Percentiles rank a stretch among this genome's conserved stretches.
Conservation (phyloP, 2,113 vertebrate species). For the Erpornis zantholeuca region DNA sequence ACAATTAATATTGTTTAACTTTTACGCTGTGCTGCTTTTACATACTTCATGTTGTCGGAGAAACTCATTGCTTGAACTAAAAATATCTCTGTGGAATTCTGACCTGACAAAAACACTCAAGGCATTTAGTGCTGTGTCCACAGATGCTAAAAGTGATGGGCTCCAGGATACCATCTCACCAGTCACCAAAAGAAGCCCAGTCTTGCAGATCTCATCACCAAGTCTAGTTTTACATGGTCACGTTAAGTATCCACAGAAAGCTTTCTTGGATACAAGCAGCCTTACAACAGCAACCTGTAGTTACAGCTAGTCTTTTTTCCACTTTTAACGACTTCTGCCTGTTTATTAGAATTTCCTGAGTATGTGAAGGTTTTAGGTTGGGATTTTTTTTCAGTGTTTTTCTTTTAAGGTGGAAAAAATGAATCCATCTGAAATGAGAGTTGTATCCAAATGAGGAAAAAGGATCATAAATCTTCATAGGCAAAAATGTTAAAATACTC, state of each 20-base stretch:
- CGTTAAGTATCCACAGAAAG: neutral
- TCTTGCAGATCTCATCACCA: fast-evolving
- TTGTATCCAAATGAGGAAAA: neutral
- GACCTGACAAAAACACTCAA: conserved; percentile 4
- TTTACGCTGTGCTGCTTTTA: neutral
- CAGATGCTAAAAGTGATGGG: neutral
- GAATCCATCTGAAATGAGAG: neutral
- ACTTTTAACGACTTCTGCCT: neutral
- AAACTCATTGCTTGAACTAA: neutral
- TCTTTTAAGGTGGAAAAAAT: neutral
- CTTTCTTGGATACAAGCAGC: neutral
- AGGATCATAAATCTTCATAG: neutral
- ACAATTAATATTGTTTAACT: neutral
- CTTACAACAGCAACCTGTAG: neutral
- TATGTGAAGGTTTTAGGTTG: neutral
- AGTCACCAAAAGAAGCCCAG: neutral
- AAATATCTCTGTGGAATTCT: neutral
- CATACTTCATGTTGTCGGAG: neutral
- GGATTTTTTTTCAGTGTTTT: neutral
- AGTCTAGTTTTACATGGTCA: neutral
- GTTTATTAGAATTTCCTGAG: neutral
- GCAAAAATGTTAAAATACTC: neutral
- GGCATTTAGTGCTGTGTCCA: conserved; percentile 4
- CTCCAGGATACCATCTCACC: neutral
- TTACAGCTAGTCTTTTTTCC: neutral